Base-by-base conservation (phyloP, 2,888 invertebrate species). In the Odontocolon sp. region DNA sequence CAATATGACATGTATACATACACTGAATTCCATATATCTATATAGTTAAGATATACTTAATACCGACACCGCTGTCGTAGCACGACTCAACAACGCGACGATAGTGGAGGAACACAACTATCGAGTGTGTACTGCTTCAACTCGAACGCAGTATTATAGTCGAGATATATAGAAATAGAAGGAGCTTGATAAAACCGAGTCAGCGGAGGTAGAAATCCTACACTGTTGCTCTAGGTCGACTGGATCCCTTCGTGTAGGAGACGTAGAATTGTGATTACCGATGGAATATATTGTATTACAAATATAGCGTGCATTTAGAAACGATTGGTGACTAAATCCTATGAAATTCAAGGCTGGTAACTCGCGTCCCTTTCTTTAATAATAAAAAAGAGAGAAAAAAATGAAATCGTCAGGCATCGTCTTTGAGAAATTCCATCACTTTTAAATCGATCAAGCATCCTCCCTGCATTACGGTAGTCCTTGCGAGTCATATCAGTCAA, bases 151-250 rank as follows among this genome's bases (percentile, higher is more conserved):
- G 45, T 70, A 67, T 71, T 66, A 66, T 70, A 66, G 59, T 69
- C 68, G 57, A 64, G 59, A 57, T 67, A 66, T 67, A 54, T 45
- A 56, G 47, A 40, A n/a, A 54, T 16, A 45, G 33, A 36, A 50
- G 45, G 61, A 67, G 47, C 8, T 31, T 40, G 26, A 40, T 47
- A 38, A 11, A 42, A 14, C 38, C 63, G 50, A 14, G 50, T 14
- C 14, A 28, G 47, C n/a, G 26, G 36, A 45, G 61, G 50, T 26
- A 64, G 77, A 72, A 77, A 77, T 72, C 72, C 64, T 77, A 77
- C 64, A 59, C 72, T 21, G 52, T 4, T 31, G 64, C 72, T 77
- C 77, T 77, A 77, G 77, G 77, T 77, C 72, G 52, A 69, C 68
- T 38, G 68, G 63, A 23, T 66, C 70, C 61, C 70, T 67, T 56